These are phyloP conservation scores for Tribolium castaneum DNA, from an alignment of 1,140 invertebrate genomes.

Conservation along the genomic window DNA sequence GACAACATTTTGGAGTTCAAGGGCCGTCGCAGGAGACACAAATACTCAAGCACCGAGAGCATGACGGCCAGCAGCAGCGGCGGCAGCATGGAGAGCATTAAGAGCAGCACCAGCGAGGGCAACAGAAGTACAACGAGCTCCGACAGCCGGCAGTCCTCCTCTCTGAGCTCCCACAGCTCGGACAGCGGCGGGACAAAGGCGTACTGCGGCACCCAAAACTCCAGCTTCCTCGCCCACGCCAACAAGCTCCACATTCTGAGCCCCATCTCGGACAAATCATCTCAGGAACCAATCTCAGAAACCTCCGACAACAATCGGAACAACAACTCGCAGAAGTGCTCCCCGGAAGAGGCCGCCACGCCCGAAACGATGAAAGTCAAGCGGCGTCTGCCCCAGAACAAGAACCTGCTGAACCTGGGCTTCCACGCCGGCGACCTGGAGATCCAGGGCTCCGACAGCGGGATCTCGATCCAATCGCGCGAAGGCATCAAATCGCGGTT, in stretches of 20 bases:
- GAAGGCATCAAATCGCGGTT: slow-evolving; percentile 77
- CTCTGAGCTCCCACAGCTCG: slow-evolving; percentile 84
- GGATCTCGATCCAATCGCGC: slow-evolving; percentile 84
- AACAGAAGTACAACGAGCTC: slow-evolving; percentile 84
- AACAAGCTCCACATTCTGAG: slow-evolving; percentile 86
- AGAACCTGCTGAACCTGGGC: slow-evolving; percentile 79
- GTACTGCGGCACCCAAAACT: slow-evolving; percentile 64
- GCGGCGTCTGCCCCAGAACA: slow-evolving; percentile 77
- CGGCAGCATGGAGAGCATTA: slow-evolving; percentile 84
- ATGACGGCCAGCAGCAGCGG: slow-evolving; percentile 87
- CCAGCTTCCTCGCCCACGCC: slow-evolving; percentile 70
- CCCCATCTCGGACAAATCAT: slow-evolving; percentile 91
- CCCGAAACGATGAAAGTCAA: slow-evolving; percentile 68
- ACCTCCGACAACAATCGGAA: slow-evolving; percentile 82
- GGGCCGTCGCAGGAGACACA: slow-evolving; percentile 72
- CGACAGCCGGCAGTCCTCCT: slow-evolving; percentile 81
- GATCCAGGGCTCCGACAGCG: slow-evolving; percentile 86
- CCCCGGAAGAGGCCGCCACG: slow-evolving; percentile 71
- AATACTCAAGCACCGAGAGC: slow-evolving; percentile 86
- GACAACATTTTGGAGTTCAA: slow-evolving; percentile 77
- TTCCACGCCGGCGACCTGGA: slow-evolving; percentile 75
- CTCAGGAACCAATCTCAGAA: slow-evolving; percentile 83
- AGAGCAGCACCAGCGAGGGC: slow-evolving; percentile 85
- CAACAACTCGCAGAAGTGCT: slow-evolving; percentile 79
- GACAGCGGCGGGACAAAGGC: slow-evolving; percentile 74